Percentiles rank a stretch among this genome's conserved stretches.
Evolutionary conservation across 53 echinoderm and acorn worm genomes (phyloP).

Genomic region (Pentamera pediparva): DNA sequence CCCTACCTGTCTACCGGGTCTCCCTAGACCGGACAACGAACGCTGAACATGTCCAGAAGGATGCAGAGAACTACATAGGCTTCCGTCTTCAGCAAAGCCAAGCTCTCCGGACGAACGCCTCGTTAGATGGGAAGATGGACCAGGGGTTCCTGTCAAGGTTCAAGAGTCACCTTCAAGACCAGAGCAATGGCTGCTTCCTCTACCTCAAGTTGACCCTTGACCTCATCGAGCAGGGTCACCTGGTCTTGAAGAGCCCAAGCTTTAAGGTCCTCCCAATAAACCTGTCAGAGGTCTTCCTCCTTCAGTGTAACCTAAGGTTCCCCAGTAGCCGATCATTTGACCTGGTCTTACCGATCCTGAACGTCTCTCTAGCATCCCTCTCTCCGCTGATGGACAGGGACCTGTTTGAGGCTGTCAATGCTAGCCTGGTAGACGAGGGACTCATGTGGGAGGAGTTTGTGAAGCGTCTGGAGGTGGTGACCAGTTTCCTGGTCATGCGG

Average conservation of each 20-base stretch:
- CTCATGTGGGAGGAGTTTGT: constrained; percentile 75
- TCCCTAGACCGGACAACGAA: constrained; percentile 81
- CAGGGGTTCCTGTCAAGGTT: constrained; percentile 76
- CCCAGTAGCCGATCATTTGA: constrained; percentile 85
- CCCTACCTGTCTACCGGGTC: constrained; percentile 87
- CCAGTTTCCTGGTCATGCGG: constrained; percentile 68
- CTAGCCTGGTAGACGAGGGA: constrained; percentile 61
- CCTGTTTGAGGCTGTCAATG: constrained; percentile 78
- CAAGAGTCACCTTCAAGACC: constrained; percentile 69
- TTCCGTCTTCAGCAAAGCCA: constrained; percentile 76
- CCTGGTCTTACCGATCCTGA: constrained; percentile 74
- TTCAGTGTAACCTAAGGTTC: constrained; percentile 94
- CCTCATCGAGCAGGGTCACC: constrained; percentile 91
- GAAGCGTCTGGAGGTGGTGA: constrained; percentile 63
- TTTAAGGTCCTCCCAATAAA: constrained; percentile 96
- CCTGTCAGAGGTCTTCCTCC: constrained; percentile 93
- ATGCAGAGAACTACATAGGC: constrained; percentile 88
- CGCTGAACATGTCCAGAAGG: constrained; percentile 81
- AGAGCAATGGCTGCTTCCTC: constrained; percentile 83
- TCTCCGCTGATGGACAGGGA: constrained; percentile 78
- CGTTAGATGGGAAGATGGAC: constrained; percentile 91
- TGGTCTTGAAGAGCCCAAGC: constrained; percentile 82
- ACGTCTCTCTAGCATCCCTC: constrained; percentile 77
- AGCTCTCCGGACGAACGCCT: constrained; percentile 70
- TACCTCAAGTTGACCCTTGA: constrained; percentile 96